Base-by-base conservation (phyloP, 2,888 invertebrate genomes). In the Cataglyphis albicans region DNA sequence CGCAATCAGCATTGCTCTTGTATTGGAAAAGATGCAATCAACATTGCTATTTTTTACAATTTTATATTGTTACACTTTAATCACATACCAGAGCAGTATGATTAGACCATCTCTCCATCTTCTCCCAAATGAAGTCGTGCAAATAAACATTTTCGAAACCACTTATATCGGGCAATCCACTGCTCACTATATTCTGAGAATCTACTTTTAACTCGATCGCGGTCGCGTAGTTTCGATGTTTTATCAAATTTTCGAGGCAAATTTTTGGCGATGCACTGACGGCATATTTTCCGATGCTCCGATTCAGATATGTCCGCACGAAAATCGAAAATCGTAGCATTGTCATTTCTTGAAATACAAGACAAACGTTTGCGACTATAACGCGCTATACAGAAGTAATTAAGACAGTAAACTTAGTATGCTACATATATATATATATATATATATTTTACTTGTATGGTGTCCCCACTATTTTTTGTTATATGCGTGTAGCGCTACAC, bases 71-170 rank as follows among this genome's bases (percentile, higher is more conserved):
- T 10, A 1, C n/a, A n/a, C 48, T 32, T 65, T 32, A 5, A 44
- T 48, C 61, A 82, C 65, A 3, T 93, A 97, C 97, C 92, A 96
- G 88, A 52, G 96, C 96, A 6, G 96, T 96, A 87, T 95, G 95
- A 80, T 97, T 95, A 5, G 96, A 95, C 97, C 97, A 97, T 94
- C 95, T 96, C 29, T 96, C 96, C 72, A 97, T 91, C 91, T 96
- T 95, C 85, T 95, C 94, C 96, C 97, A 97, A 4, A 97, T 95
- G 86, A 95, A 96, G 88, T 97, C 96, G 78, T 96, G 92, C 9
- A 91, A 9, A 10, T 85, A 80, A 35, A 84, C 21, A 29, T 81
- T 87, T 21, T 67, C 82, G 32, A 59, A 85, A 0, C 81, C 81
- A 2, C 6, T 61, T 1, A 91, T 4, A 18, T 87, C 65, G 6